Evolutionary conservation across 2,888 invertebrate genomes (phyloP).

Genomic region (Muscina levida): DNA sequence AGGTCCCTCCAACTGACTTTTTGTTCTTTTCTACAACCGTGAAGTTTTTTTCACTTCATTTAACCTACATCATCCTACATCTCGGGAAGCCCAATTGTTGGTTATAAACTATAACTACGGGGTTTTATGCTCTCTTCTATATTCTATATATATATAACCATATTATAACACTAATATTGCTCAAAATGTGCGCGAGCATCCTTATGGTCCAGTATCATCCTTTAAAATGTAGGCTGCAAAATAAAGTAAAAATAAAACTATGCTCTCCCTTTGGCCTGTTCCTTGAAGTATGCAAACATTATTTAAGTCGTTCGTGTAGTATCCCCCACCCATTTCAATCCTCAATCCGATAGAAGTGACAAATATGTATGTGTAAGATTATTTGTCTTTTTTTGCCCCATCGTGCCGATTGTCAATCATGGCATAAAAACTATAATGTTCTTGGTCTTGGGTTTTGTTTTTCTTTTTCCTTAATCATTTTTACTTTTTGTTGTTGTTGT

Average conservation of each 20-base stretch:
- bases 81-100: conserved; percentile 62
- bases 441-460: too few species aligned
- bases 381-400: not conserved
- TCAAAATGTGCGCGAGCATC: not conserved
- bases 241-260: conserved; percentile 54
- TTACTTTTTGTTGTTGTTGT: conserved; percentile 8
- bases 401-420: not conserved
- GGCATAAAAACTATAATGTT: too few species aligned
- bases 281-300: conserved; percentile 61
- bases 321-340: too few species aligned
- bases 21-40: too few species aligned
- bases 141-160: not conserved
- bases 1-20: too few species aligned
- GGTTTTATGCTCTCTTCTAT: conserved; percentile 60
- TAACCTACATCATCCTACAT: conserved; percentile 31
- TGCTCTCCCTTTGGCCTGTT: conserved; percentile 39
- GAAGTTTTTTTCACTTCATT: too few species aligned
- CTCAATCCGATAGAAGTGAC: too few species aligned
- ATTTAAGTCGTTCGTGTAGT: not conserved
- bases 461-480: not conserved
- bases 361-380: too few species aligned
- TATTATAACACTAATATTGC: not conserved
- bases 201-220: too few species aligned
- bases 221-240: conserved; percentile 61
- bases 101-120: conserved; percentile 48